Conservation (phyloP, 35 echinoderm and acorn worm species). For the Ophiothrix spiculata region DNA sequence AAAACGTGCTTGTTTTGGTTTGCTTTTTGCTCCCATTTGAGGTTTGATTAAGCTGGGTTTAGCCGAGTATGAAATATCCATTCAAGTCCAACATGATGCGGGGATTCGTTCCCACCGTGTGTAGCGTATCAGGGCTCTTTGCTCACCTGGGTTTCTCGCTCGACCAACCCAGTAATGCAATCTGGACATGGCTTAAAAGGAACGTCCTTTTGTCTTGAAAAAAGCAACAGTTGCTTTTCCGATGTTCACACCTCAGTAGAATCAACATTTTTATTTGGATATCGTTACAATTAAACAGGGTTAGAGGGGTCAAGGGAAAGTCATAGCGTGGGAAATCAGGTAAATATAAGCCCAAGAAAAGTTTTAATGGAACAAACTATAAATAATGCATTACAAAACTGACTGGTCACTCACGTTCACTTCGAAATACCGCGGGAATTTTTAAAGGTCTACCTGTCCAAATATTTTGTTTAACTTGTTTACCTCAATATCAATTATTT, state of each 20-base stretch:
- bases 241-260: neutral
- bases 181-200: too few species aligned
- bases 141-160: neutral
- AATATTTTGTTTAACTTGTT: too few species aligned
- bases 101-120: conserved; percentile 2
- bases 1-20: neutral
- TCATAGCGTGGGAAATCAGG: neutral
- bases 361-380: too few species aligned
- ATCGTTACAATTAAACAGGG: neutral
- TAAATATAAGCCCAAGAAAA: neutral
- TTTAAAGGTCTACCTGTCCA: too few species aligned
- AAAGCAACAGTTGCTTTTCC: neutral
- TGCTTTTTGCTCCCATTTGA: neutral
- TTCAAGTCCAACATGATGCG: neutral
- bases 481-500: too few species aligned
- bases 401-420: too few species aligned
- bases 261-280: conserved; percentile 13
- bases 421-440: too few species aligned
- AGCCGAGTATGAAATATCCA: neutral
- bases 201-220: neutral
- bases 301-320: neutral
- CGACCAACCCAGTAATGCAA: too few species aligned
- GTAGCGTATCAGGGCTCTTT: neutral
- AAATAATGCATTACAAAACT: too few species aligned
- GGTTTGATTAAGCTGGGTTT: neutral